Evolutionary conservation across 2,113 vertebrate species (phyloP).

Genomic region (Clupea harengus): DNA sequence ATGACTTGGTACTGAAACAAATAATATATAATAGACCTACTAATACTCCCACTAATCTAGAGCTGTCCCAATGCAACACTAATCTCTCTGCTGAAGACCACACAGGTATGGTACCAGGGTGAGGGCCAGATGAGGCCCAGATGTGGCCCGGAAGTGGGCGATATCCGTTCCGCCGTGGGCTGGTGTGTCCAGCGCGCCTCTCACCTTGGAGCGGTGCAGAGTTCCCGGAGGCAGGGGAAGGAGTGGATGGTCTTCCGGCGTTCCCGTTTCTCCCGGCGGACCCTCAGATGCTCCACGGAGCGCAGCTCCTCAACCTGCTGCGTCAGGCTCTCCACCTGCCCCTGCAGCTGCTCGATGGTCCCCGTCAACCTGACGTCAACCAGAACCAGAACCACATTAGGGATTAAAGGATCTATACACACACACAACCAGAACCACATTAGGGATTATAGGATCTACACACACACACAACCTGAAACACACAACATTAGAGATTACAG

Average conservation of each 20-base stretch:
- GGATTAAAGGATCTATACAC: not conserved
- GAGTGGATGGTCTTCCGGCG: slow-evolving; percentile 90
- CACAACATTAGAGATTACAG: not conserved
- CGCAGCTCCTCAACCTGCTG: slow-evolving; percentile 87
- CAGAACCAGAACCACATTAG: not conserved
- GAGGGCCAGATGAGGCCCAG: too few relatives aligned
- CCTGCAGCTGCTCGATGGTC: slow-evolving; percentile 87
- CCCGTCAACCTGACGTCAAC: slow-evolving; percentile 77
- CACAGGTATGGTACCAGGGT: too few relatives aligned
- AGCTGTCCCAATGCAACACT: too few relatives aligned
- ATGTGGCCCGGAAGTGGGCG: too few relatives aligned
- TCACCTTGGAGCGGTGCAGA: slow-evolving; percentile 86
- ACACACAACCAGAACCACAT: not conserved
- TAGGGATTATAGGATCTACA: not conserved
- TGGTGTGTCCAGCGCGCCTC: not conserved
- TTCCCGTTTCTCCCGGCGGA: slow-evolving; percentile 85
- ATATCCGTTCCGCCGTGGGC: too few relatives aligned
- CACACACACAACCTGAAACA: not conserved
- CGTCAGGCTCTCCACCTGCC: slow-evolving; percentile 89
- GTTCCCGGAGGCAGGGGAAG: slow-evolving; percentile 93
- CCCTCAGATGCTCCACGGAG: slow-evolving; percentile 85
- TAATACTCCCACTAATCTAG: too few relatives aligned
- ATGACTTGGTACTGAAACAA: too few relatives aligned
- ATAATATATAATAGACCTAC: too few relatives aligned
- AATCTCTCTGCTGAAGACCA: too few relatives aligned